Conservation (phyloP, 2,888 invertebrate species). For the Patella caerulea region DNA sequence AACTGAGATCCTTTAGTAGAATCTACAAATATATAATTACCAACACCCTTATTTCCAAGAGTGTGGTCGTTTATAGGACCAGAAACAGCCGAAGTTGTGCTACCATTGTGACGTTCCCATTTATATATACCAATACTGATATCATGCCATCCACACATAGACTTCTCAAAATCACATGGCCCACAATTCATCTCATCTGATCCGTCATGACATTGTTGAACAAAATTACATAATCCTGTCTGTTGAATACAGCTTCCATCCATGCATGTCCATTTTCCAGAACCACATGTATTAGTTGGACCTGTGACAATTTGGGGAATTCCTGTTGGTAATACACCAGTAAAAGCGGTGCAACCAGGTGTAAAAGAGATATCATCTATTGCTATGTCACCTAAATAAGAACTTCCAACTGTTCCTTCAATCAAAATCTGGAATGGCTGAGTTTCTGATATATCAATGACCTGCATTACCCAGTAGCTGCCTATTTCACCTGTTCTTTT, state of each 20-base stretch:
- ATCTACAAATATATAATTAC: slow-evolving; percentile 64
- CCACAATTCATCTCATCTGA: slow-evolving; percentile 64
- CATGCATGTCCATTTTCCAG: slow-evolving; percentile 50
- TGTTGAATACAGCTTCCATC: slow-evolving; percentile 50
- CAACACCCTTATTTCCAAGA: slow-evolving; percentile 42
- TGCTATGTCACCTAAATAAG: slow-evolving; percentile 59
- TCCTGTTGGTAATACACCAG: slow-evolving; percentile 46
- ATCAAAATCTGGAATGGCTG: slow-evolving; percentile 61
- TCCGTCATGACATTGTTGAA: slow-evolving; percentile 51
- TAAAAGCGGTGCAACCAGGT: slow-evolving; percentile 49
- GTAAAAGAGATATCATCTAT: slow-evolving; percentile 66
- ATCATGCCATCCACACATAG: slow-evolving; percentile 60
- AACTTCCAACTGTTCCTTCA: slow-evolving; percentile 57
- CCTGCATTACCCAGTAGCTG: slow-evolving; percentile 55
- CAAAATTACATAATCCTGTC: slow-evolving; percentile 60
- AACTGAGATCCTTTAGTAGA: slow-evolving; percentile 49
- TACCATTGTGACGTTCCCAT: slow-evolving; percentile 56
- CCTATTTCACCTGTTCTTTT: slow-evolving; percentile 45
- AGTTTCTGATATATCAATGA: slow-evolving; percentile 44
- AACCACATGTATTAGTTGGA: slow-evolving; percentile 52
- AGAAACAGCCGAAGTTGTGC: slow-evolving; percentile 48
- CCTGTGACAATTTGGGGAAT: slow-evolving; percentile 33
- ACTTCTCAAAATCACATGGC: slow-evolving; percentile 57
- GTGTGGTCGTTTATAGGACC: slow-evolving; percentile 63
- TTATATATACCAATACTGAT: slow-evolving; percentile 47